Evolutionary conservation across 37 sponge, comb jelly and placozoan species (phyloP).

Genomic region (Agelas oroides): DNA sequence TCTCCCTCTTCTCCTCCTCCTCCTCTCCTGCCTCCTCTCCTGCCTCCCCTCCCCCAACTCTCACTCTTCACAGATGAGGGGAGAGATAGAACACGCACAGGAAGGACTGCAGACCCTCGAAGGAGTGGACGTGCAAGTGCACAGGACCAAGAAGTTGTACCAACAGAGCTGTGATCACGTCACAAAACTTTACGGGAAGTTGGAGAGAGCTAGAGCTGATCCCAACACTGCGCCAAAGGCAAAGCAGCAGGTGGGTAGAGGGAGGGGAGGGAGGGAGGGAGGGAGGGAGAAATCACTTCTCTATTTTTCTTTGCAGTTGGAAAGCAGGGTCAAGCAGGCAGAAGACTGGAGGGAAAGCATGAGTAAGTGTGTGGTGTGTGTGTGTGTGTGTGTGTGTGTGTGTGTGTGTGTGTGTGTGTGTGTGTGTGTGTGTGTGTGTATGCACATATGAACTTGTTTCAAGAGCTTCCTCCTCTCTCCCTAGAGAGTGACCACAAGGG

Average conservation of each 20-base stretch:
- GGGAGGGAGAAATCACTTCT: background rate
- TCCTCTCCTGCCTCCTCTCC: too few species aligned
- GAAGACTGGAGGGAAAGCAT: slow-evolving; percentile 15
- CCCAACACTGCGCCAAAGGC: slow-evolving; percentile 5
- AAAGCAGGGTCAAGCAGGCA: slow-evolving; percentile 42
- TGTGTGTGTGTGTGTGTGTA: background rate
- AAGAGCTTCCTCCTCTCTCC: too few species aligned
- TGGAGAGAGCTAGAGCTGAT: slow-evolving; percentile 41
- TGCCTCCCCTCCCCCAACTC: too few species aligned
- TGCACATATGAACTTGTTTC: too few species aligned
- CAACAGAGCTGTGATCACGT: slow-evolving; percentile 28
- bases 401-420: background rate
- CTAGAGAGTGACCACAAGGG: slow-evolving; percentile 42
- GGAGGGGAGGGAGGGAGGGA: background rate
- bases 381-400: background rate
- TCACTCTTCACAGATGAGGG: slow-evolving; percentile 36
- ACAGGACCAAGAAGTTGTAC: slow-evolving; percentile 57
- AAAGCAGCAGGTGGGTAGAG: slow-evolving; percentile 13
- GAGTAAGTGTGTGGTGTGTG: too few species aligned
- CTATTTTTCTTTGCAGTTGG: slow-evolving; percentile 8
- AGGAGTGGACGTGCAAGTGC: background rate
- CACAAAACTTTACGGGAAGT: slow-evolving; percentile 16
- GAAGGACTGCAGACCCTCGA: slow-evolving; percentile 7
- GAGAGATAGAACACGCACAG: slow-evolving; percentile 64
- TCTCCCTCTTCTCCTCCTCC: background rate